These are phyloP conservation scores for Caenorhabditis latens DNA, from an alignment of 1,140 invertebrate genomes.

Conservation along the genomic window DNA sequence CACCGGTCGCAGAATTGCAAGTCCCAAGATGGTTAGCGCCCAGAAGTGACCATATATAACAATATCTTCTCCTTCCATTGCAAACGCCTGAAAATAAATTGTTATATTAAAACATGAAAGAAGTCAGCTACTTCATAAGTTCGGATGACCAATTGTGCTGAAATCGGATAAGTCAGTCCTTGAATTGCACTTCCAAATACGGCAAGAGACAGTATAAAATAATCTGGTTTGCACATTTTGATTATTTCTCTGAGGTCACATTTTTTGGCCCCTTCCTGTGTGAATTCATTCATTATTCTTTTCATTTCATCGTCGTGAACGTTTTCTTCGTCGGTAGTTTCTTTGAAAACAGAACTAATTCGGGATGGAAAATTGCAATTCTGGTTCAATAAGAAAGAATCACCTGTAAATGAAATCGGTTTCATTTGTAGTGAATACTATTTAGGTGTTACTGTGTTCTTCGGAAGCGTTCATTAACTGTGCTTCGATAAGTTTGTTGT, in stretches of 20 bases:
- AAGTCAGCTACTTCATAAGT: conserved; percentile 54
- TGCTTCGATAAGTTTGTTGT: conserved; percentile 81
- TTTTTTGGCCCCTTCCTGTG: conserved; percentile 51
- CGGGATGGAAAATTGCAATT: neutral
- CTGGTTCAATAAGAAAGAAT: too few species aligned
- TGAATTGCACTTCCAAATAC: conserved; percentile 47
- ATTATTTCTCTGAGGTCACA: conserved; percentile 42
- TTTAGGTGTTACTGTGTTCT: neutral
- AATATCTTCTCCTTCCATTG: neutral
- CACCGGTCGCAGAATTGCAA: conserved; percentile 67
- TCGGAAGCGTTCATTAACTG: conserved; percentile 76
- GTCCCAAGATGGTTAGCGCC: neutral
- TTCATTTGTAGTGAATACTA: too few species aligned
- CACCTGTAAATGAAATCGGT: too few species aligned
- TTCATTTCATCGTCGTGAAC: neutral
- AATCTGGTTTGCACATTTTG: conserved; percentile 53
- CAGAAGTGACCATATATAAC: neutral
- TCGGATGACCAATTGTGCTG: conserved; percentile 64
- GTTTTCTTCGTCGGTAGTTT: neutral
- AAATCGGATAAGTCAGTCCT: conserved; percentile 57
- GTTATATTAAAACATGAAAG: neutral
- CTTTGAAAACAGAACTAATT: neutral
- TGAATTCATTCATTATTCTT: conserved; percentile 22
- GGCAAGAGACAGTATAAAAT: conserved; percentile 13
- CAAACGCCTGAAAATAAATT: conserved; percentile 66